These are phyloP conservation scores for Graptemys geographica DNA, from an alignment of 2,797 vertebrate genomes.

Conservation along the genomic window DNA sequence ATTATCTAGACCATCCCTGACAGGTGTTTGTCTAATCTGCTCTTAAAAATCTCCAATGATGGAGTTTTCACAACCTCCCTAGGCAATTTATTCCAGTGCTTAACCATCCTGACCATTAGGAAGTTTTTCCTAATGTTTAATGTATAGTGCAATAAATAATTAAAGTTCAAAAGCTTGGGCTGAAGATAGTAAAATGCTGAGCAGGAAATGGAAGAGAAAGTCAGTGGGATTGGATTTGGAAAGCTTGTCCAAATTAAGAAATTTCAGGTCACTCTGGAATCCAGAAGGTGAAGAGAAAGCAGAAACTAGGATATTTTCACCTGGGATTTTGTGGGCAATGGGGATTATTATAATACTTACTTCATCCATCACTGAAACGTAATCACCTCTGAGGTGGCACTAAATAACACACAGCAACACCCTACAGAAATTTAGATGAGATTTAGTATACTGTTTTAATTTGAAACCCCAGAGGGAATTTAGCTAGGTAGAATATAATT, in stretches of 20 bases:
- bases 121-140: not conserved
- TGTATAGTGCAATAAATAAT: slow-evolving; percentile 8
- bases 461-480: slow-evolving; percentile 2
- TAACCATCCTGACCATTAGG: not conserved
- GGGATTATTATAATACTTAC: slow-evolving; percentile 21
- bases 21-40: not conserved
- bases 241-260: not conserved
- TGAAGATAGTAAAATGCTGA: not conserved
- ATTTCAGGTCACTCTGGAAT: not conserved
- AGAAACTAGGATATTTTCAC: slow-evolving; percentile 39
- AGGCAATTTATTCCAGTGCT: not conserved
- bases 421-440: slow-evolving; percentile 2
- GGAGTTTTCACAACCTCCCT: not conserved
- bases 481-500: slow-evolving; percentile 52
- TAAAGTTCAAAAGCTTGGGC: not conserved
- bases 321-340: slow-evolving; percentile 4
- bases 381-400: slow-evolving; percentile 36
- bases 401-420: not conserved
- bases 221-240: not conserved
- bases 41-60: not conserved
- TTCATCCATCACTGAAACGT: slow-evolving; percentile 29
- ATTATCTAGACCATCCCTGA: not conserved
- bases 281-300: not conserved
- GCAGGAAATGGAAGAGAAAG: slow-evolving; percentile 14
- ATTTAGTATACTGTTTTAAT: slow-evolving; percentile 60